A percentile compares a stretch with the other conserved stretches of the same genome.
Evolutionary conservation across 1,140 invertebrate species (phyloP).

Genomic region (Glomeris maerens): DNA sequence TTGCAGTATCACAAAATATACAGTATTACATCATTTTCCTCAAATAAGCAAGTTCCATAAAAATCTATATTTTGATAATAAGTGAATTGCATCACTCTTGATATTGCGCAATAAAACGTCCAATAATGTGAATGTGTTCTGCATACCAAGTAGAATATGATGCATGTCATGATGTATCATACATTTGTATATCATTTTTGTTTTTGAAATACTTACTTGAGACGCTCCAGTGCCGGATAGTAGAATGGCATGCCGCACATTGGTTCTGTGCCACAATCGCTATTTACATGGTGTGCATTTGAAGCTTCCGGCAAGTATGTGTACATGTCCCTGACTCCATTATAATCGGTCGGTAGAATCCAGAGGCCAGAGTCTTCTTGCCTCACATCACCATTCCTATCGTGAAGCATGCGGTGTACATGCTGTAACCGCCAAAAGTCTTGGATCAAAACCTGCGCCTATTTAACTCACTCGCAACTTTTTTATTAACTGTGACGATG

Average conservation of each 20-base stretch:
- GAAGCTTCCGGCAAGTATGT: not conserved
- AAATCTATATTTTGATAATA: no score
- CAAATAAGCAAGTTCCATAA: no score
- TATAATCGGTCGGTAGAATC: conserved; percentile 57
- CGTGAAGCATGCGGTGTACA: conserved; percentile 35
- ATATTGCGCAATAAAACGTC: no score
- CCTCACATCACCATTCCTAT: conserved; percentile 21
- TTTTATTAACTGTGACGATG: conserved; percentile 38
- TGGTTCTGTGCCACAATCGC: conserved; percentile 45
- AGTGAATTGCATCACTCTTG: not conserved
- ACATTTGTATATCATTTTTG: no score
- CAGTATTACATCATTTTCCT: no score
- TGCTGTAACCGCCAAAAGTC: conserved; percentile 32
- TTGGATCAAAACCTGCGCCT: not conserved
- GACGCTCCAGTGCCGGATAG: conserved; percentile 37
- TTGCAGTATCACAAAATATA: no score
- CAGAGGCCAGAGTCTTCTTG: conserved; percentile 48
- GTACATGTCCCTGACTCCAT: conserved; percentile 44
- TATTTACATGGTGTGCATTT: conserved; percentile 18
- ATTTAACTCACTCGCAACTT: conserved; percentile 11
- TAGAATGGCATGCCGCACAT: conserved; percentile 60
- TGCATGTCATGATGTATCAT: not conserved
- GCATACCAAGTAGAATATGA: not conserved
- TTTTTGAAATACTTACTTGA: conserved; percentile 1
- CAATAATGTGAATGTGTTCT: no score